A percentile compares a stretch with the other conserved stretches of the same genome.
Conservation (phyloP, 2,113 vertebrate species). For the Chroicocephalus ridibundus region DNA sequence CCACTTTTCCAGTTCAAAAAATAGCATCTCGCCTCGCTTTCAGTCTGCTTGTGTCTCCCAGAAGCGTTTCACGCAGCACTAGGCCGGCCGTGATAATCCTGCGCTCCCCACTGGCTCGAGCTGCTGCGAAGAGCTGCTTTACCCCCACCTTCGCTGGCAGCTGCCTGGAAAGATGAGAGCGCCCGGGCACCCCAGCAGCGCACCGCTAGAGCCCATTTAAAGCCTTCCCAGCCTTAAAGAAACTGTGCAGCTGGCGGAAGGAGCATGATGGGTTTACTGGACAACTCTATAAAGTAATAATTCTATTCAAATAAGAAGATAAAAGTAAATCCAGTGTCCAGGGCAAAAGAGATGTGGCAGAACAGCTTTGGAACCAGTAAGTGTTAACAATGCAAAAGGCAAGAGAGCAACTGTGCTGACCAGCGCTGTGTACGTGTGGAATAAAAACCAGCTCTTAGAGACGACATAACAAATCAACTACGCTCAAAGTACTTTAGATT, state of each 20-base stretch:
- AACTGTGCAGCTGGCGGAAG: neutral
- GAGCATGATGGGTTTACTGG: neutral
- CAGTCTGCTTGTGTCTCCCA: neutral
- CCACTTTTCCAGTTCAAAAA: neutral
- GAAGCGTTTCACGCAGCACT: neutral
- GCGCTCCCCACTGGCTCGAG: neutral
- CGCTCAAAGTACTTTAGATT: neutral
- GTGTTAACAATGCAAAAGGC: neutral
- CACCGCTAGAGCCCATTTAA: accelerated
- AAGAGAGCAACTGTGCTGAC: neutral
- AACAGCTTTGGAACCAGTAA: neutral
- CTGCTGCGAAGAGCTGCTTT: neutral
- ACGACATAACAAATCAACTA: neutral
- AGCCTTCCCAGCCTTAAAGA: neutral
- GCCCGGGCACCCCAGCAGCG: too few relatives aligned
- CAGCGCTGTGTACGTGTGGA: neutral
- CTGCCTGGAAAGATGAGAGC: neutral
- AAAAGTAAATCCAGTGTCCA: neutral
- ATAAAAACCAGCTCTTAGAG: neutral
- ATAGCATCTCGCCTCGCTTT: neutral
- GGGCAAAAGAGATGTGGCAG: neutral
- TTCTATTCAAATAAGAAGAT: neutral
- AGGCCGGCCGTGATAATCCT: neutral
- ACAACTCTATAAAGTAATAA: neutral
- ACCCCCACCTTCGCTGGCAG: neutral